Conservation (phyloP, 2,113 vertebrate genomes). For the Prionailurus viverrinus region DNA sequence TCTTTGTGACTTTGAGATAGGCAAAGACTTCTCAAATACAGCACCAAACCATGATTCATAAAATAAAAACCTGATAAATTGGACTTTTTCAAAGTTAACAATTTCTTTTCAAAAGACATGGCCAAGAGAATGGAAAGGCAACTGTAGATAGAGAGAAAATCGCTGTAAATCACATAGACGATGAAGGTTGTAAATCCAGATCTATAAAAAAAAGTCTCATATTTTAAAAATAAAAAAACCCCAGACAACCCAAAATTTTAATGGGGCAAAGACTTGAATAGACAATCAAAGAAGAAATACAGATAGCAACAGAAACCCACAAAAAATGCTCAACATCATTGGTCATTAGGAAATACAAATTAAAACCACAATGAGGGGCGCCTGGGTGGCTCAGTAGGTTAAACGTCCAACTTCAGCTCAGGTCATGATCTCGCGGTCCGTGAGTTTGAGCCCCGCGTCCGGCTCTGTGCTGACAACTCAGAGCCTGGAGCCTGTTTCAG, state of each 20-base stretch:
- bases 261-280: background rate
- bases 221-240: background rate
- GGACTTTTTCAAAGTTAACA: background rate
- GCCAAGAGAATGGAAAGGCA: background rate
- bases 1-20: background rate
- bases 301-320: background rate
- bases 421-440: no score
- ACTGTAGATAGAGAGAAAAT: background rate
- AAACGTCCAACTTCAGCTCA: no score
- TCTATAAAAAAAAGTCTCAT: background rate
- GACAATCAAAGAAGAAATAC: background rate
- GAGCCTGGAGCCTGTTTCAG: no score
- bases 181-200: background rate
- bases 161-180: background rate
- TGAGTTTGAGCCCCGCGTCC: no score
- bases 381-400: no score
- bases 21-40: slow-evolving; percentile 35
- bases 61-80: slow-evolving; percentile 5
- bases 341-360: background rate
- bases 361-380: background rate
- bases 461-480: no score
- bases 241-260: background rate
- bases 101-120: background rate
- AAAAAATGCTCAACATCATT: background rate
- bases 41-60: background rate